Evolutionary conservation across 35 echinoderm and acorn worm species (phyloP), one percentile per base, ranked within the genome.

Genomic region (Apostichopus japonicus): DNA sequence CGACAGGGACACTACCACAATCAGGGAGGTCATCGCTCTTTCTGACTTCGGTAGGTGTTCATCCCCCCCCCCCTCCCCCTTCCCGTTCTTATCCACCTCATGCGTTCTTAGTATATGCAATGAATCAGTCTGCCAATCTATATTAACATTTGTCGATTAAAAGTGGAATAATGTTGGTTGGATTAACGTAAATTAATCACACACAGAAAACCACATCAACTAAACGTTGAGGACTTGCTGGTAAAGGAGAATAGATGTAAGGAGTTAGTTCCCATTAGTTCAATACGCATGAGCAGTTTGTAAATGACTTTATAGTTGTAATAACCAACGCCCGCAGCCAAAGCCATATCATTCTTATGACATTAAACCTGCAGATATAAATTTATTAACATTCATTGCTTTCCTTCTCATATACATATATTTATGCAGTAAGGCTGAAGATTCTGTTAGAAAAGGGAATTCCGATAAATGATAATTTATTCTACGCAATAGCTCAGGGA

Each of bases 401-500:
- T 87, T 57, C 19, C 8, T 54, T 23, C 53, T n/a, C 63, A 59
- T 55, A n/a, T 87, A 17, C 63, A 24, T 22, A 57, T 5, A 25
- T 65, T 87, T 23, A 15, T 22, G 16, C 62, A 87, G 86, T 65
- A 7, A 19, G 56, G 9, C 55, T 87, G 58, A 87, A 65, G 21
- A 63, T 54, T 19, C 25, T 87, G 10, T 56, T 87, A 8, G 86
- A 87, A 21, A 15, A n/a, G 23, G 86, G 86, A 65, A 21, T 58
- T 6, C 86, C 86, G 27, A 87, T 87, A 11, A 23, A 11, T 14
- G 86, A 87, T 58, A 87, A 87, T 24, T 56, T 87, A 24, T 87
- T 87, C 16, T 87, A 87, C 56, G 86, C 86, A 11, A 87, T 87
- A 62, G 58, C 86, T 10, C 56, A 58, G 13, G 86, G 86, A n/a